These are phyloP conservation scores for Zygogramma bicolorata DNA, from an alignment of 2,888 invertebrate species.

Conservation along the genomic window DNA sequence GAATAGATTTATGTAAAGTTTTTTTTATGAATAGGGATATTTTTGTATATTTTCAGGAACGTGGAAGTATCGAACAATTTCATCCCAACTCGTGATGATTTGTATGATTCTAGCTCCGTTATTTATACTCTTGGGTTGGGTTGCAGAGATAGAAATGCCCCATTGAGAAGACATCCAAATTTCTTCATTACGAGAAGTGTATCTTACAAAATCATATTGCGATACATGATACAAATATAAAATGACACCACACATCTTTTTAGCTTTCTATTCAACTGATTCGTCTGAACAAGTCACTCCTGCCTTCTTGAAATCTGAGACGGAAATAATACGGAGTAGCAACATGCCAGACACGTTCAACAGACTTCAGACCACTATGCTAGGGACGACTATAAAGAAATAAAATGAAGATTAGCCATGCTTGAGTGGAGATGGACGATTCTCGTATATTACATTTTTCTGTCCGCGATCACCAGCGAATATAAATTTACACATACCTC, in stretches of 20 bases:
- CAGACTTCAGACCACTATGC: background rate
- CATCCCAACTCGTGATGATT: too few species aligned
- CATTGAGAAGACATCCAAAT: too few species aligned
- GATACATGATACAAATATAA: background rate
- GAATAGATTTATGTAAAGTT: too few species aligned
- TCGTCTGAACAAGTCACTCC: background rate
- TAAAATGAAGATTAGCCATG: slow-evolving; percentile 22
- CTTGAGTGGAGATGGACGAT: slow-evolving; percentile 15
- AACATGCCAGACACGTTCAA: background rate
- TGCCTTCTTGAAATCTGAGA: background rate
- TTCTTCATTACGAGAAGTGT: too few species aligned
- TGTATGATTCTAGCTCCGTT: too few species aligned
- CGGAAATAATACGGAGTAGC: background rate
- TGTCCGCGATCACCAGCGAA: slow-evolving; percentile 13
- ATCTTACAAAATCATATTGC: background rate
- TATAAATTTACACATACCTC: slow-evolving; percentile 15
- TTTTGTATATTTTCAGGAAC: too few species aligned
- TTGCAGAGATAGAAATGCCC: too few species aligned
- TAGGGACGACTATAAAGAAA: slow-evolving; percentile 12
- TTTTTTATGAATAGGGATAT: too few species aligned
- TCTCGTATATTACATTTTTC: slow-evolving; percentile 13
- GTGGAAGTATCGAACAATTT: too few species aligned
- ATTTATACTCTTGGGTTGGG: too few species aligned
- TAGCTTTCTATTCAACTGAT: background rate
- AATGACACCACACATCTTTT: background rate